phyloP scores from a whole-genome alignment of 2,888 invertebrate genomes.

The Dichetophora obliterata region DNA sequence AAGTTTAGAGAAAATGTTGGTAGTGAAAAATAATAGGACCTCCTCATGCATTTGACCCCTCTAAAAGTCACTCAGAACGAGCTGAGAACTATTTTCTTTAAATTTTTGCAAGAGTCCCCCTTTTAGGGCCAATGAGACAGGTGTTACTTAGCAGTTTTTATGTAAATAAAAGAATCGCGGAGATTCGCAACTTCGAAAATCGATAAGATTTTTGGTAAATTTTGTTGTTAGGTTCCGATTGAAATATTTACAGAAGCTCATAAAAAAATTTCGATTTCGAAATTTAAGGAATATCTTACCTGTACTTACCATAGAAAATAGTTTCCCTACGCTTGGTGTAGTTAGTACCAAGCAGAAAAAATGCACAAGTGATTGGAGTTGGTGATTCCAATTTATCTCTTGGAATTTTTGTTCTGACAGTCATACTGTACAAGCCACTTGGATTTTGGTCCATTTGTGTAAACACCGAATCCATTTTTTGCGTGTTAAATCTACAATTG shows the following conservation, averaged over 20 bases:
- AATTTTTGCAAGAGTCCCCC: no score
- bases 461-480: constrained; percentile 65
- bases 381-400: constrained; percentile 69
- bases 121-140: no score
- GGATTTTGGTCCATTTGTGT: constrained; percentile 67
- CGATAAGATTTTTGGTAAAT: not conserved
- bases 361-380: constrained; percentile 70
- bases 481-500: constrained; percentile 62
- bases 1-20: no score
- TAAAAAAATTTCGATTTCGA: not conserved
- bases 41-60: no score
- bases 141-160: not conserved
- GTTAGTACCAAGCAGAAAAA: constrained; percentile 69
- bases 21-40: no score
- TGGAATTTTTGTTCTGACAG: constrained; percentile 67
- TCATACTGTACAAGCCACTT: constrained; percentile 68
- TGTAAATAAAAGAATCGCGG: not conserved
- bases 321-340: constrained; percentile 70
- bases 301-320: constrained; percentile 70
- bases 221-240: not conserved
- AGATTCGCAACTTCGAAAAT: no score
- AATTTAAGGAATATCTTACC: constrained; percentile 55
- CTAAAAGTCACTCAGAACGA: no score
- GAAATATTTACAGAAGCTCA: no score
- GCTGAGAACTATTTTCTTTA: no score